Evolutionary conservation across 2,888 invertebrate species (phyloP).

Genomic region (Pollenia labialis): DNA sequence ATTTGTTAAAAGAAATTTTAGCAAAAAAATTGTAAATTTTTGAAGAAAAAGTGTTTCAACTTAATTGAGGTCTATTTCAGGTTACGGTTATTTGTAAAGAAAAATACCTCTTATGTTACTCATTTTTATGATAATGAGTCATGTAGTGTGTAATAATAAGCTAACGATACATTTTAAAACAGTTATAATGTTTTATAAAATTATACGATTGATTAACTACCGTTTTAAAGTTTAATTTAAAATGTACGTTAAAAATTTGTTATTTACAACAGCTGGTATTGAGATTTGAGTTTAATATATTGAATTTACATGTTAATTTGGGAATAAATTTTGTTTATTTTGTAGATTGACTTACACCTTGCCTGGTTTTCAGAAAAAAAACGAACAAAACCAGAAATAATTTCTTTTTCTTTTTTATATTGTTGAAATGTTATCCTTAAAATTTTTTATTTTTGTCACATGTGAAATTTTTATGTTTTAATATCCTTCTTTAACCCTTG

Average conservation of each 20-base stretch:
- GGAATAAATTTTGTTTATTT: not conserved
- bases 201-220: conserved; percentile 17
- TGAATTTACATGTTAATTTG: not conserved
- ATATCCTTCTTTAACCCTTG: too few species aligned
- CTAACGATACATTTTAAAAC: conserved; percentile 7
- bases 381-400: conserved; percentile 33
- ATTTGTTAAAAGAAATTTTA: conserved; percentile 21
- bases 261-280: conserved; percentile 36
- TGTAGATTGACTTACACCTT: conserved; percentile 30
- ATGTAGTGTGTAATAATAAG: conserved; percentile 16
- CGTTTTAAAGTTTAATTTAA: not conserved
- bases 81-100: conserved; percentile 15
- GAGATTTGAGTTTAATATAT: conserved; percentile 21
- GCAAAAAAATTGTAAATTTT: not conserved
- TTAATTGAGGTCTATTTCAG: conserved; percentile 27
- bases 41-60: conserved; percentile 3
- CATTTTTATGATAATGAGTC: conserved; percentile 31
- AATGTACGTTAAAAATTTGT: not conserved
- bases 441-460: not conserved
- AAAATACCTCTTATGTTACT: conserved; percentile 6
- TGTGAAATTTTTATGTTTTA: not conserved
- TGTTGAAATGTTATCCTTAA: conserved; percentile 17
- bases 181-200: conserved; percentile 11
- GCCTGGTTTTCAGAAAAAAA: not conserved
- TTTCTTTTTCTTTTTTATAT: conserved; percentile 16